A percentile compares a stretch with the other conserved stretches of the same genome.
phyloP scores from a whole-genome alignment of 2,113 vertebrate genomes.

The Balaeniceps rex region DNA sequence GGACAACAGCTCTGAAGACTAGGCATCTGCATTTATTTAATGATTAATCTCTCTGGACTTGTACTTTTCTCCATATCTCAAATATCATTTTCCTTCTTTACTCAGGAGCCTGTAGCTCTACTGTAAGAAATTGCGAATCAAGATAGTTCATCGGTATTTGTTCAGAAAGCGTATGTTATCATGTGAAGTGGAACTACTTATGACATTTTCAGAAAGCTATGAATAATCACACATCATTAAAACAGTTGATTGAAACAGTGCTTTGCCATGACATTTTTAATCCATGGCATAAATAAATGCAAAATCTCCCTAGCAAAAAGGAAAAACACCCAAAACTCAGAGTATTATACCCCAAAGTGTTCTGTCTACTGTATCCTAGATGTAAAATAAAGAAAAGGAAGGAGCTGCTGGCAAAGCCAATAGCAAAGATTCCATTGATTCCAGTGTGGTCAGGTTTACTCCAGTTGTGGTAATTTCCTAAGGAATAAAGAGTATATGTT shows the following conservation, averaged over 20 bases:
- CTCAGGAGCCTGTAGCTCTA: neutral
- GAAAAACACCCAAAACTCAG: neutral
- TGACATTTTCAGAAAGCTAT: conserved; percentile 65
- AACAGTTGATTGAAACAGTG: conserved; percentile 41
- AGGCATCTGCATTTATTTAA: neutral
- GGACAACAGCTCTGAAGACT: neutral
- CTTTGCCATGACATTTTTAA: conserved; percentile 51
- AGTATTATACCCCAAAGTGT: neutral
- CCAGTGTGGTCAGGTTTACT: neutral
- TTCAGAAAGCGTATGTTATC: conserved; percentile 54
- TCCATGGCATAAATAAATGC: conserved; percentile 10
- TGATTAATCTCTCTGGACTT: neutral
- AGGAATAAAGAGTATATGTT: neutral
- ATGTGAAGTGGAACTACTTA: conserved; percentile 56
- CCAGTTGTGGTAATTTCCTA: neutral
- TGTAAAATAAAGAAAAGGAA: neutral
- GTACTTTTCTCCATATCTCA: neutral
- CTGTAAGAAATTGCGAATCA: conserved; percentile 25
- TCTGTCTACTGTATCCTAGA: neutral
- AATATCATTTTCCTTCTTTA: neutral
- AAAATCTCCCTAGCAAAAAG: neutral
- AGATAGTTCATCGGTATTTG: conserved; percentile 39
- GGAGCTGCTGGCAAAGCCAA: neutral
- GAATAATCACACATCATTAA: conserved; percentile 61
- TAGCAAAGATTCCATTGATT: neutral